Percentiles rank a stretch among this genome's conserved stretches.
phyloP scores from a whole-genome alignment of 2,113 vertebrate genomes.

The Podarcis cretensis region DNA sequence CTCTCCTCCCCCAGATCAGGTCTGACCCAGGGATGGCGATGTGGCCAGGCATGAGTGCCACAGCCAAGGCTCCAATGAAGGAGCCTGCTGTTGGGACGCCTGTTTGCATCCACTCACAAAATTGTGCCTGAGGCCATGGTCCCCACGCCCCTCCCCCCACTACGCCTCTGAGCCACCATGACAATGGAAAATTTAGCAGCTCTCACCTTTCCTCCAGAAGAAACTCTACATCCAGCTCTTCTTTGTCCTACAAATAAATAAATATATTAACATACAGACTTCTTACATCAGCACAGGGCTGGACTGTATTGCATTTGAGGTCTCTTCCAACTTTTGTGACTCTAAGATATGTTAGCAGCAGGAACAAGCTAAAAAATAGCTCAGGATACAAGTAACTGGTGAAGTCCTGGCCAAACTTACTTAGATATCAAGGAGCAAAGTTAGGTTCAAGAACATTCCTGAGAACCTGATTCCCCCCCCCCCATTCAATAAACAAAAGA shows the following conservation, averaged over 20 bases:
- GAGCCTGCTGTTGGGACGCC: too few species aligned
- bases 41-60: too few species aligned
- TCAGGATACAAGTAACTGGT: background rate
- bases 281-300: background rate
- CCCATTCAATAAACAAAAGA: background rate
- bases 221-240: constrained; percentile 80
- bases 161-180: background rate
- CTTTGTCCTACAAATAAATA: constrained; percentile 60
- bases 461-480: background rate
- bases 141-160: too few species aligned
- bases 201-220: constrained; percentile 78
- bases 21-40: too few species aligned
- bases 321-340: background rate
- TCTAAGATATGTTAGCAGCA: background rate
- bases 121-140: too few species aligned
- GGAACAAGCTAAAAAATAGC: background rate
- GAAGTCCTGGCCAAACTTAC: background rate
- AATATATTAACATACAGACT: constrained; percentile 9
- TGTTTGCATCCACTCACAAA: too few species aligned
- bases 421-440: background rate
- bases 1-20: too few species aligned
- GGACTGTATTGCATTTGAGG: background rate
- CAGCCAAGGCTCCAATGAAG: too few species aligned
- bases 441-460: background rate
- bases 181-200: background rate